phyloP scores from a whole-genome alignment of 2,113 vertebrate species.

The Synodontis membranacea region DNA sequence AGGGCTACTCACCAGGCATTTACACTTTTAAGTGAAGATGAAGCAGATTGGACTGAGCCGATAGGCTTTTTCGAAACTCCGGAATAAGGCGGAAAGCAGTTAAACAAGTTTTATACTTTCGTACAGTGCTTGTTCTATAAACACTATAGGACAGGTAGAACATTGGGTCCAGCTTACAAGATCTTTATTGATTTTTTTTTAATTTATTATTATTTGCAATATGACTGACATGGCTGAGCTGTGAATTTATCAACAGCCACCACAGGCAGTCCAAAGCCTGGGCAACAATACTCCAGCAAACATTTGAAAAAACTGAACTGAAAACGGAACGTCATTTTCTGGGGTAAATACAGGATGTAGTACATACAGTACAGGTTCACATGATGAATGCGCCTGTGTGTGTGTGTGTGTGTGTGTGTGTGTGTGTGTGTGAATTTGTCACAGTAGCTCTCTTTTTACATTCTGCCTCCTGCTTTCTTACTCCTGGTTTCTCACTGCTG shows the following conservation, averaged over 20 bases:
- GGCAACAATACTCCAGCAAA: constrained; percentile 13
- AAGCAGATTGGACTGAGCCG: constrained; percentile 21
- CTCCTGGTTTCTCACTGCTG: background rate
- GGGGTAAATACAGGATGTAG: background rate
- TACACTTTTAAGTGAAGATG: constrained; percentile 32
- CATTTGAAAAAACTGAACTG: constrained; percentile 15
- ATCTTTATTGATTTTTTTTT: constrained; percentile 9
- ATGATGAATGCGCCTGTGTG: background rate
- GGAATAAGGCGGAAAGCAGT: background rate
- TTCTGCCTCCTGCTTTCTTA: background rate
- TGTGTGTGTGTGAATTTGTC: background rate
- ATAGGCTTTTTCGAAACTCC: background rate
- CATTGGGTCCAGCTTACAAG: background rate
- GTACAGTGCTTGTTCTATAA: constrained; percentile 9
- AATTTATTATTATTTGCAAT: too few species aligned
- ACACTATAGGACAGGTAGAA: background rate
- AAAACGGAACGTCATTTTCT: constrained; percentile 1
- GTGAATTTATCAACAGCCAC: constrained; percentile 9
- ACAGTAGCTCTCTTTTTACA: background rate
- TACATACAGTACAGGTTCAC: background rate
- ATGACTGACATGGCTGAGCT: constrained; percentile 13
- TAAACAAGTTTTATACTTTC: background rate
- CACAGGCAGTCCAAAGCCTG: background rate
- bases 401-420: background rate
- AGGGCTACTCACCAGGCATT: constrained; percentile 62